Conservation (phyloP, 2,888 invertebrate species). For the Euplagia quadripunctaria region DNA sequence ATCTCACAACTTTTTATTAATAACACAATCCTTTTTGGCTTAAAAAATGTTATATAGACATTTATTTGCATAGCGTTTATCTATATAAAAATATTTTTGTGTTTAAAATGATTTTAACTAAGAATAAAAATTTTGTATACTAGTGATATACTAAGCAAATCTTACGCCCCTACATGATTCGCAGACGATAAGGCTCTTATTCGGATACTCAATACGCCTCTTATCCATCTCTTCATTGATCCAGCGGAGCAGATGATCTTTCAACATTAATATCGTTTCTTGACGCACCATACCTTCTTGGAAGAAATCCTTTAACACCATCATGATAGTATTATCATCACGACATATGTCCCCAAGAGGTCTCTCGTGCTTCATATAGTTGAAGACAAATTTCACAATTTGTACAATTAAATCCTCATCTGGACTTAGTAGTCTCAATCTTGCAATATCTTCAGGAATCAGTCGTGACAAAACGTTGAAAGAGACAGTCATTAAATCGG, state of each 20-base stretch:
- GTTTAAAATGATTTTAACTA: background rate
- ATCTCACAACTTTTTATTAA: background rate
- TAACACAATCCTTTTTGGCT: background rate
- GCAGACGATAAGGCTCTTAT: slow-evolving; percentile 71
- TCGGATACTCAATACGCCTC: slow-evolving; percentile 62
- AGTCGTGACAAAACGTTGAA: slow-evolving; percentile 74
- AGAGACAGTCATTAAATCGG: slow-evolving; percentile 75
- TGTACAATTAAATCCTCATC: slow-evolving; percentile 79
- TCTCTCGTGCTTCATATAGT: slow-evolving; percentile 75
- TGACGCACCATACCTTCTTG: slow-evolving; percentile 76
- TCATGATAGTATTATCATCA: slow-evolving; percentile 74
- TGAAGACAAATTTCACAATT: slow-evolving; percentile 78
- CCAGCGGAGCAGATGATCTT: slow-evolving; percentile 68
- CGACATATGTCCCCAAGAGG: slow-evolving; percentile 72
- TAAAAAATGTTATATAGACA: background rate
- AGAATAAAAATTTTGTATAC: background rate
- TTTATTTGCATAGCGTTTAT: background rate
- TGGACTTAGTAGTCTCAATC: slow-evolving; percentile 71
- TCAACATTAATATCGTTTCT: slow-evolving; percentile 73
- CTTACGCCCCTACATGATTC: slow-evolving; percentile 70
- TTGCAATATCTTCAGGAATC: slow-evolving; percentile 74
- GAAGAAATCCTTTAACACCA: slow-evolving; percentile 79
- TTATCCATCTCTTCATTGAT: slow-evolving; percentile 66
- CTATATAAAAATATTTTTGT: slow-evolving; percentile 1
- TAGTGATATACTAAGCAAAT: slow-evolving; percentile 56